Evolutionary conservation across 2,888 invertebrate genomes (phyloP), one percentile per base, ranked within the genome.

Genomic region (Melinaea menophilus): DNA sequence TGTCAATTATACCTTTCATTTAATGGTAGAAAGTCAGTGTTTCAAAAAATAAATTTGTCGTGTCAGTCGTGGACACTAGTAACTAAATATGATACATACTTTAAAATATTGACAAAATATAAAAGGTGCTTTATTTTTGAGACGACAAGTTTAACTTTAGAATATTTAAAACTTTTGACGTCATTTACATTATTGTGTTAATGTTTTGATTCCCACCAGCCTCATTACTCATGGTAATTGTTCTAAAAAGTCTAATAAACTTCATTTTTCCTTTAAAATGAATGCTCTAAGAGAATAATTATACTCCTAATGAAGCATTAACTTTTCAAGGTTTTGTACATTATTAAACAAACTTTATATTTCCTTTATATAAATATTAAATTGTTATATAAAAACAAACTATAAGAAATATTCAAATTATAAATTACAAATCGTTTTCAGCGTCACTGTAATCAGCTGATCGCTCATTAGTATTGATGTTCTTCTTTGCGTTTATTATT

Each of bases 161-260:
- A 9, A 57, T 58, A 61, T 61, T 61, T 64, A 58, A 64, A 60
- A 58, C 58, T 35, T 35, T 41, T 57, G 41, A 55, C 61, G 54
- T 22, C 41, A 79, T 81, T 80, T 79, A 70, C 81, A 79, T 80
- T 62, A 69, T 74, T 72, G 76, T 75, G 74, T 73, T 73, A 72
- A 75, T 73, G 73, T 74, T 72, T 72, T 70, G 68, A 59, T 65
- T 71, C 70, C 71, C 62, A 22, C 31, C 65, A 64, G 67, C 62
- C 56, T 45, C 41, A 55, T 70, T 68, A 69, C 61, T 59, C 70
- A 71, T 68, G 66, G 59, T 67, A 70, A 71, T 70, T 70, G 69
- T 64, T 65, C 61, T 54, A 56, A 55, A 59, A 66, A 71, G 59
- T 71, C 67, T 59, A 59, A 34, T 31, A 51, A 31, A 7, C 51